Evolutionary conservation across 2,797 vertebrate genomes (phyloP).

Genomic region (Austrolebias charrua): DNA sequence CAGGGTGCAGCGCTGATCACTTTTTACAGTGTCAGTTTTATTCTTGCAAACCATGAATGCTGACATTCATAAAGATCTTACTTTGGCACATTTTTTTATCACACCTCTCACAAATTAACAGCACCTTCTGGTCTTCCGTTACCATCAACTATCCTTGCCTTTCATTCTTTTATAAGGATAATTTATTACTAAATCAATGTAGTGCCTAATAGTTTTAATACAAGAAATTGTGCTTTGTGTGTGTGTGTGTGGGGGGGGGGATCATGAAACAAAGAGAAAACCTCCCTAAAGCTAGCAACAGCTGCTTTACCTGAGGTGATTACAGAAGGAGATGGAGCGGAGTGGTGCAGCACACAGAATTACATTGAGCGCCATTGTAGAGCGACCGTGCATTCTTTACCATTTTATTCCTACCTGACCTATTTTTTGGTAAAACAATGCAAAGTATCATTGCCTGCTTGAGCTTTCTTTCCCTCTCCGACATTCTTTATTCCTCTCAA

Average conservation of each 20-base stretch:
- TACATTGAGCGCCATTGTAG: slow-evolving; percentile 27
- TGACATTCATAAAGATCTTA: neutral
- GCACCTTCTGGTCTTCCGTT: neutral
- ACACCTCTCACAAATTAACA: neutral
- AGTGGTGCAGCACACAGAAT: slow-evolving; percentile 35
- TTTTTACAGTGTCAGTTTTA: neutral
- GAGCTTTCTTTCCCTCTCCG: slow-evolving; percentile 29
- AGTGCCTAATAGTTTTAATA: slow-evolving; percentile 19
- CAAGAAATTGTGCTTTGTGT: slow-evolving; percentile 5
- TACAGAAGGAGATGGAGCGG: slow-evolving; percentile 20
- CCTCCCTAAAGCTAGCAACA: slow-evolving; percentile 15
- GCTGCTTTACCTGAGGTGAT: slow-evolving; percentile 55
- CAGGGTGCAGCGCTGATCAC: neutral
- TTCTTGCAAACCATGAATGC: neutral
- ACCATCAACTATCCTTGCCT: neutral
- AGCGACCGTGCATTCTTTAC: slow-evolving; percentile 49
- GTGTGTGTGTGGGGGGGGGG: neutral
- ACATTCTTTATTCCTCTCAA: slow-evolving; percentile 12
- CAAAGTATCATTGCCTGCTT: slow-evolving; percentile 32
- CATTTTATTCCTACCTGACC: slow-evolving; percentile 53
- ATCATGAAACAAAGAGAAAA: slow-evolving; percentile 29
- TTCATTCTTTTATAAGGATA: neutral
- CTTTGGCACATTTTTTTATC: neutral
- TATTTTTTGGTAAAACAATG: slow-evolving; percentile 56
- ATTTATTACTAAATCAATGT: neutral